Base-by-base conservation (phyloP, 2,888 invertebrate genomes). In the Nephrocerus scutellatus region DNA sequence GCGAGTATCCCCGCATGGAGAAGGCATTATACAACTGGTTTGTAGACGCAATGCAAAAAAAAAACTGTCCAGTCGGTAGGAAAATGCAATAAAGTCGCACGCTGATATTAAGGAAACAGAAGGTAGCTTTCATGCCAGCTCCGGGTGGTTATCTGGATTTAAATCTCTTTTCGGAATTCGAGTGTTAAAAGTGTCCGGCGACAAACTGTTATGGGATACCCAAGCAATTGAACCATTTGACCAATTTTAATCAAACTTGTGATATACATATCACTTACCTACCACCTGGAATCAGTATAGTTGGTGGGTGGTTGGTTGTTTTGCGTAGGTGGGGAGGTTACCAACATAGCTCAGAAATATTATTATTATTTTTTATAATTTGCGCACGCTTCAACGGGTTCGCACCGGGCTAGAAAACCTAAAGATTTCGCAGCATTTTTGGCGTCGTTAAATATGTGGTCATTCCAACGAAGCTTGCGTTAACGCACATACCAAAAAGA, bases 41-140 rank as follows among this genome's bases (percentile, higher is more conserved):
- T 28, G 30, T 18, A 30, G 19, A 18, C n/a, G 8, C 30, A 30
- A 19, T 20, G 30, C 30, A 30, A 30, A 28, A 28, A 29, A 29
- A 31, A n/a, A n/a, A n/a, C 31, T 21, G 21, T 31, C 22, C 31
- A 31, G 31, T 31, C 31, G 23, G 31, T 31, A 31, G 14, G 14
- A 31, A 31, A 22, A 22, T 21, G 22, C 31, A 31, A 31, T 31
- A 31, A 31, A 21, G 31, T 31, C 23, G 21, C 31, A 31, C 31
- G 31, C 22, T 14, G 21, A 31, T 31, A 31, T 22, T 21, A 31
- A 31, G 31, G 22, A 31, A 31, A 31, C 14, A 31, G 31, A 31
- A 31, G 31, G 31, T 31, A 30, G 19, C 30, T 16, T 30, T 30
- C 31, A 22, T 31, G 31, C 15, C 31, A 31, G 22, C 31, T 21